Conservation (phyloP, 2,888 invertebrate genomes). For the Platerodrilus igneus region DNA sequence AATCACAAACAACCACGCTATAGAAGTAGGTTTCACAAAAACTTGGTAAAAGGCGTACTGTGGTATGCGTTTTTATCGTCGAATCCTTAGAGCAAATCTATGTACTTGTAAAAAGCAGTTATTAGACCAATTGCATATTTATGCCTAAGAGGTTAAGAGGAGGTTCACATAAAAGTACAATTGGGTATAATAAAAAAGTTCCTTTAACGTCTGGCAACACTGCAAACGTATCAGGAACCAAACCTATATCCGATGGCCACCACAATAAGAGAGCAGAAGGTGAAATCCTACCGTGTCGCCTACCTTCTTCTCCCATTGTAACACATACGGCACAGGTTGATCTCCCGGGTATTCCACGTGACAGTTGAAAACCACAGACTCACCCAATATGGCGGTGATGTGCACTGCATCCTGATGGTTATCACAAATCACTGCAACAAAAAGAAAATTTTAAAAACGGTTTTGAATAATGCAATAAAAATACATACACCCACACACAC, state of each 20-base stretch:
- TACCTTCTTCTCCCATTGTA: constrained; percentile 99
- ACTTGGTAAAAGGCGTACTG: constrained; percentile 31
- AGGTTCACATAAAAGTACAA: constrained; percentile 21
- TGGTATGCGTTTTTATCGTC: constrained; percentile 38
- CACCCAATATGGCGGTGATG: constrained; percentile 95
- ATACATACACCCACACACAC: no score
- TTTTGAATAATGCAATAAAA: no score
- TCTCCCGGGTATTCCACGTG: constrained; percentile 95
- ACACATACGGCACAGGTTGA: constrained; percentile 94
- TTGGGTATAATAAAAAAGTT: constrained; percentile 13
- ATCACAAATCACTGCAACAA: constrained; percentile 59
- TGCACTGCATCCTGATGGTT: constrained; percentile 84
- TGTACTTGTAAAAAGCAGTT: constrained; percentile 18
- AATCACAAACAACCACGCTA: constrained; percentile 35
- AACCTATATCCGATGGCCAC: constrained; percentile 32
- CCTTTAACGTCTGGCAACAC: constrained; percentile 10
- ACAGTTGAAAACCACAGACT: constrained; percentile 96
- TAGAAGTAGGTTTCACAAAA: constrained; percentile 23
- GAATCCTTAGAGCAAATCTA: constrained; percentile 25
- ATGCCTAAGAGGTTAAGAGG: constrained; percentile 9
- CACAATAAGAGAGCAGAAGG: constrained; percentile 51
- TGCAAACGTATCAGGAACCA: constrained; percentile 26
- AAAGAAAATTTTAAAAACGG: constrained; percentile 24
- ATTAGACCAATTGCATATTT: constrained; percentile 19
- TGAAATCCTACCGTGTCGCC: constrained; percentile 89